Conservation (phyloP, 1,140 invertebrate genomes). For the Tetragonula clypearis region DNA sequence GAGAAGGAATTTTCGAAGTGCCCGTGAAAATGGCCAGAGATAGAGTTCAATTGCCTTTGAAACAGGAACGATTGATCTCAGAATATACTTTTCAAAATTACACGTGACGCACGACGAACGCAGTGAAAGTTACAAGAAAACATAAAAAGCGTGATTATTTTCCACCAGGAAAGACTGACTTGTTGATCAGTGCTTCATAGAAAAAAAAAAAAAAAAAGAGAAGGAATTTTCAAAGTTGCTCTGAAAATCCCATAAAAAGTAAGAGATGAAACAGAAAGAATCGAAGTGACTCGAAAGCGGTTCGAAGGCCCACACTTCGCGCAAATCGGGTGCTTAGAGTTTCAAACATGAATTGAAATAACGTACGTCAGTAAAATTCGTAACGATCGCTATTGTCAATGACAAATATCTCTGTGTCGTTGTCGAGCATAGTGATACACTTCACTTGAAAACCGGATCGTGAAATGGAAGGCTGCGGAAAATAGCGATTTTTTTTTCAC, state of each 20-base stretch:
- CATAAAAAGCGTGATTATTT: no score
- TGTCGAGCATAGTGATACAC: conserved; percentile 3
- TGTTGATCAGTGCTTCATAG: background rate
- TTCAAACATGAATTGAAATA: background rate
- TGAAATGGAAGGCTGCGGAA: conserved; percentile 9
- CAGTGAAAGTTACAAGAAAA: no score
- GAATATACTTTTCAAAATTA: no score
- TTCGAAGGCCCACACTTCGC: no score
- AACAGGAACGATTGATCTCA: no score
- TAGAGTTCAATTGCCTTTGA: no score
- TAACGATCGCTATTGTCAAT: conserved; percentile 13
- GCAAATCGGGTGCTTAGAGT: background rate
- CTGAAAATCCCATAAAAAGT: background rate
- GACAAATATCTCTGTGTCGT: conserved; percentile 12
- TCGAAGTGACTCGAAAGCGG: background rate
- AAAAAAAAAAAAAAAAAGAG: background rate
- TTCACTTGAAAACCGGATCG: conserved; percentile 1
- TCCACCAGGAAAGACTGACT: no score
- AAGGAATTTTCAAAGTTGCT: background rate
- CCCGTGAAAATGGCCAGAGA: no score
- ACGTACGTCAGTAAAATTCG: background rate
- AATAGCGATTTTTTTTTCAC: conserved; percentile 11
- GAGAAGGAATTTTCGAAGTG: no score
- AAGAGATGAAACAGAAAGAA: background rate
- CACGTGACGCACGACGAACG: no score